Evolutionary conservation across 2,888 invertebrate species (phyloP).

Genomic region (Orchesellides sinensis): DNA sequence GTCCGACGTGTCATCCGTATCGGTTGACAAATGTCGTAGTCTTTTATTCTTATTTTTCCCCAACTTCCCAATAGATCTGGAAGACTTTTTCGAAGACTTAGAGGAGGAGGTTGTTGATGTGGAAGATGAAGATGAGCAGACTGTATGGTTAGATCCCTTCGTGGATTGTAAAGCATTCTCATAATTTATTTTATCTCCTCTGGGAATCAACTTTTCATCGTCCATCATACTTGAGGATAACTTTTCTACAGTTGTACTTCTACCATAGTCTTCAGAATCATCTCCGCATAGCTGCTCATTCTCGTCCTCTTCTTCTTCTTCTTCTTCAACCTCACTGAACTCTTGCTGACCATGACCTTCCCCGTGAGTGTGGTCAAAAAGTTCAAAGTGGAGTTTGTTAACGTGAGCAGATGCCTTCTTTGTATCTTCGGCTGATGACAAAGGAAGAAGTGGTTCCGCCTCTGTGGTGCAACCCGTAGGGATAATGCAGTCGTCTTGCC

Average conservation of each 20-base stretch:
- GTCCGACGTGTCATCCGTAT: conserved; percentile 70
- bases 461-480: conserved; percentile 15
- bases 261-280: too few relatives aligned
- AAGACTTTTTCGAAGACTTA: conserved; percentile 45
- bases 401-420: conserved; percentile 24
- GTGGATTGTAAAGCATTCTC: too few relatives aligned
- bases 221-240: too few relatives aligned
- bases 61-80: conserved; percentile 27
- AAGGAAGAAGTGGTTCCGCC: conserved; percentile 40
- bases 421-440: background rate
- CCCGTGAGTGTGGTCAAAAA: conserved; percentile 37
- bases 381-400: conserved; percentile 50
- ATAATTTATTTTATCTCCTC: too few relatives aligned
- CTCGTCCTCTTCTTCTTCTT: background rate
- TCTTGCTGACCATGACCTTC: background rate
- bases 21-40: conserved; percentile 72
- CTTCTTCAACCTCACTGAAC: background rate
- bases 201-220: too few relatives aligned
- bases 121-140: conserved; percentile 51
- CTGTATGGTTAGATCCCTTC: conserved; percentile 51
- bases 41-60: conserved; percentile 56
- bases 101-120: conserved; percentile 29
- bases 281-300: too few relatives aligned
- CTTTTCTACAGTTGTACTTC: too few relatives aligned
- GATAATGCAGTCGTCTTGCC: conserved; percentile 16